Base-by-base conservation (phyloP, 2,113 vertebrate species). In the Cephalopholis sonnerati region DNA sequence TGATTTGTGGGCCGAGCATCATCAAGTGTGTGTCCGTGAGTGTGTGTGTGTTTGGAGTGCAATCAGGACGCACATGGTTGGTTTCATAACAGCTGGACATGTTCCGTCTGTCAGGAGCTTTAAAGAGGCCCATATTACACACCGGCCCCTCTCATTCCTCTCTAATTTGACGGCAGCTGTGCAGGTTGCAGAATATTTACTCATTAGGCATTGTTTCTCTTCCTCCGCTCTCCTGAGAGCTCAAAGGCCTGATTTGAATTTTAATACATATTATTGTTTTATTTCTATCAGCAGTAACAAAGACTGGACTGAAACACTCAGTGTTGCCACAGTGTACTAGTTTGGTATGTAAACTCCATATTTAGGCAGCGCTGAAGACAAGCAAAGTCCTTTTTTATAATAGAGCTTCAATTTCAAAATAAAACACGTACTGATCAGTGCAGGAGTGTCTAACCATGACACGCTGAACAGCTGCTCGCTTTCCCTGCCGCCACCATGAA, bases 81-180 rank as follows among this genome's bases (percentile, higher is more conserved):
- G 55, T 54, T 83, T 83, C 68, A 75, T 61, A 90, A 67, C 80
- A 85, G 81, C 77, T 90, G 89, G 84, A 90, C 53, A 66, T 62
- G 9, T 79, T 84, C 55, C 13, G 6, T 62, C 46, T 81, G 64
- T 83, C 73, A 57, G 55, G 63, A 74, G 69, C 59, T 62, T 79
- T 77, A 77, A 69, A 77, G 78, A 85, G 78, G 46, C 55, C 75
- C 70, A 18, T 4, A 59, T 57, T 17, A 25, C 46, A 32, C 32
- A 0, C 22, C 18, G 6, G 7, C 53, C 27, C 17, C 69, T 36
- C 67, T 69, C 67, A 9, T 22, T 59, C 48, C 29, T 48, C 46
- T 48, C 54, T 51, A 41, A 66, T 70, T 1, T 57, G 22, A 65
- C 3, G 6, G 57, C 27, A 61, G 39, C 29, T 53, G 17, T 51